Conservation (phyloP, 2,113 vertebrate species). For the Excalfactoria chinensis region DNA sequence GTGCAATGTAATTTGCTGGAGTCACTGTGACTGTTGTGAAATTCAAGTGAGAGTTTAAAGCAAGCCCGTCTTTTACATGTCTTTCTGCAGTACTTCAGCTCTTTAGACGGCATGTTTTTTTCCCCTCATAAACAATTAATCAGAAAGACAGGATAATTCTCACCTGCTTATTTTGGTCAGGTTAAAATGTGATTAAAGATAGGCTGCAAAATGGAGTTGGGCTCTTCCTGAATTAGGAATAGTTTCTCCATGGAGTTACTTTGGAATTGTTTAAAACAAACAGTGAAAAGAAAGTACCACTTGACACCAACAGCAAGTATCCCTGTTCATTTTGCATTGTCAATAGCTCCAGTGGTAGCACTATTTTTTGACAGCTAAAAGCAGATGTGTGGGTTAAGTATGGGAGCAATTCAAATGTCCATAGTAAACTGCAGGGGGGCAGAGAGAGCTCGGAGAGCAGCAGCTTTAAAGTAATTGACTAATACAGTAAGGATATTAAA, state of each 20-base stretch:
- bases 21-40: slow-evolving; percentile 44
- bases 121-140: background rate
- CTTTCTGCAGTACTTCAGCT: background rate
- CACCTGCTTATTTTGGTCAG: background rate
- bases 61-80: background rate
- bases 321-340: slow-evolving; percentile 78
- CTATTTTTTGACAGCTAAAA: slow-evolving; percentile 84
- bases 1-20: slow-evolving; percentile 58
- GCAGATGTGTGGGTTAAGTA: slow-evolving; percentile 87
- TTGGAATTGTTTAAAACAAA: slow-evolving; percentile 72
- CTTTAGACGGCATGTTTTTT: background rate
- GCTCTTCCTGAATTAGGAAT: slow-evolving; percentile 29
- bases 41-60: slow-evolving; percentile 56
- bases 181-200: background rate
- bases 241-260: slow-evolving; percentile 58
- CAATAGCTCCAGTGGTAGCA: slow-evolving; percentile 80
- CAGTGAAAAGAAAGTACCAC: slow-evolving; percentile 74
- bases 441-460: slow-evolving; percentile 87
- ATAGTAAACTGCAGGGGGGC: slow-evolving; percentile 85
- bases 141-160: background rate
- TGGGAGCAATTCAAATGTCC: slow-evolving; percentile 89
- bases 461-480: slow-evolving; percentile 99
- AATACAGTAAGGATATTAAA: slow-evolving; percentile 99
- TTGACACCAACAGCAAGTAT: slow-evolving; percentile 77
- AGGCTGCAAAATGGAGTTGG: rapidly evolving